Percentiles rank a stretch among this genome's conserved stretches.
These are phyloP conservation scores for Thysanoteuthis rhombus DNA, from an alignment of 2,888 invertebrate genomes.

Conservation along the genomic window DNA sequence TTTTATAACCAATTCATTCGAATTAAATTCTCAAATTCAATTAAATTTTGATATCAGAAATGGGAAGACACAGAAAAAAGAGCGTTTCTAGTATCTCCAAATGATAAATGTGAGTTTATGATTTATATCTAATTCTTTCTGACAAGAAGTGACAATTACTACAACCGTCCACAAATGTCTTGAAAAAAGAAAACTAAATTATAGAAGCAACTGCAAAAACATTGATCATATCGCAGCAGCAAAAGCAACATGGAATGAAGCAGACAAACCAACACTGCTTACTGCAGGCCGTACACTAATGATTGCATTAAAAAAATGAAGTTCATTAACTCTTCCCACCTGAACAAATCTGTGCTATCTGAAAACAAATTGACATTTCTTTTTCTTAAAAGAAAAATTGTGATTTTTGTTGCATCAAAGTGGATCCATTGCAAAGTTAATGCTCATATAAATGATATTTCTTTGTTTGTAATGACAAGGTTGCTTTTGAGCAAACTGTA, in stretches of 20 bases:
- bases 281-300: background rate
- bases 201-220: background rate
- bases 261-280: conserved; percentile 12
- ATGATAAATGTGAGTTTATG: background rate
- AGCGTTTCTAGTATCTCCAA: too few species aligned
- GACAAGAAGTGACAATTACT: background rate
- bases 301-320: background rate
- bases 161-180: background rate
- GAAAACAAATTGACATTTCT: background rate
- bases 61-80: background rate
- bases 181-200: background rate
- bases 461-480: too few species aligned
- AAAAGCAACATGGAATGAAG: background rate
- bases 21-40: background rate
- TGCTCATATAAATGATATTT: too few species aligned
- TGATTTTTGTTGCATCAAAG: background rate
- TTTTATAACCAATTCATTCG: background rate
- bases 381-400: conserved; percentile 12
- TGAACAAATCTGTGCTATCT: background rate
- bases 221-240: background rate
- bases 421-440: background rate
- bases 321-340: background rate
- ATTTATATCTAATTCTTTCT: background rate
- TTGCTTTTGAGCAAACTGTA: too few species aligned
- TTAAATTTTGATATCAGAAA: background rate